Evolutionary conservation across 2,888 invertebrate species (phyloP).

Genomic region (Andrena marginata): DNA sequence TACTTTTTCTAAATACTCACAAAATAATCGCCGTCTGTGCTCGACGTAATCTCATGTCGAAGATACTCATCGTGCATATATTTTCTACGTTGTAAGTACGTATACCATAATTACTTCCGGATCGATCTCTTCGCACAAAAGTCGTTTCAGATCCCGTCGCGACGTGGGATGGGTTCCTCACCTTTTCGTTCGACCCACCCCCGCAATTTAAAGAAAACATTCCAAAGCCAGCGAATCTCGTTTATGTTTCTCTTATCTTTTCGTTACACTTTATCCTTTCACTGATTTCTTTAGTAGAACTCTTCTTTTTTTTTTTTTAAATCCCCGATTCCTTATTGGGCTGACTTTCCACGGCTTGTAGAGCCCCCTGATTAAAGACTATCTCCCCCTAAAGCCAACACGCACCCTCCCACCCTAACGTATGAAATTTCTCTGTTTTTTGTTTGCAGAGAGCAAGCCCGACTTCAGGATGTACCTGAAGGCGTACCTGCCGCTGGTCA

Average conservation of each 20-base stretch:
- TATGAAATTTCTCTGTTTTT: constrained; percentile 46
- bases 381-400: neutral
- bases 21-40: constrained; percentile 8
- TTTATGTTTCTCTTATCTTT: neutral
- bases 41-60: constrained; percentile 35
- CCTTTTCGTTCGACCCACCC: neutral
- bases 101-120: constrained; percentile 59
- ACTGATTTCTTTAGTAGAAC: neutral
- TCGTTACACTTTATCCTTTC: neutral
- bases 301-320: neutral
- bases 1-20: constrained; percentile 4
- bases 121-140: constrained; percentile 1
- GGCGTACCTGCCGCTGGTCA: neutral
- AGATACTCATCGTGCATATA: constrained; percentile 48
- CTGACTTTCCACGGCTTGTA: neutral
- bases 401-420: constrained; percentile 32
- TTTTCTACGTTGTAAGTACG: constrained; percentile 61
- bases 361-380: neutral
- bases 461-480: constrained; percentile 35
- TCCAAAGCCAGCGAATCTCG: neutral
- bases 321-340: neutral
- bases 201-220: too few species aligned
- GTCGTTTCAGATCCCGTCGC: neutral
- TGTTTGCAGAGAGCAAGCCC: constrained; percentile 51
- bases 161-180: neutral